phyloP scores from a whole-genome alignment of 2,888 invertebrate genomes.

The Amphipoea oculea region DNA sequence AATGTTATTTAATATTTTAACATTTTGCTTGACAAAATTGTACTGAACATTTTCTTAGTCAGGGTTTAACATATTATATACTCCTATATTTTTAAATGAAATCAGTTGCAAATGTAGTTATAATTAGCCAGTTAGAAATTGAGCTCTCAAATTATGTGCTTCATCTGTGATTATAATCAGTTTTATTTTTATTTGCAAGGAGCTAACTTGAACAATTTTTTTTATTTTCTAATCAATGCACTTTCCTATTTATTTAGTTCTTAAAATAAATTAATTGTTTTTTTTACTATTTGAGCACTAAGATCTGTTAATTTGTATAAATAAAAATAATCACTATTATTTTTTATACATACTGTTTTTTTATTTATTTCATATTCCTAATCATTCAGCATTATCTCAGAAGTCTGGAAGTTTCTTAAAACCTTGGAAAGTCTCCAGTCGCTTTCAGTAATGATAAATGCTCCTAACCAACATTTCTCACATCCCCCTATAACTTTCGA shows the following conservation, averaged over 20 bases:
- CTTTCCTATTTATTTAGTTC: slow-evolving; percentile 88
- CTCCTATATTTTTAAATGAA: slow-evolving; percentile 63
- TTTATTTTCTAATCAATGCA: slow-evolving; percentile 84
- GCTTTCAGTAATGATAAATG: neutral
- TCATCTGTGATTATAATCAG: slow-evolving; percentile 88
- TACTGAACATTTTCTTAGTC: slow-evolving; percentile 76
- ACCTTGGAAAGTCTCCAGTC: neutral
- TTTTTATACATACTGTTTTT: slow-evolving; percentile 73
- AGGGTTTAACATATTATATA: slow-evolving; percentile 68
- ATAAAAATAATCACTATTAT: slow-evolving; percentile 84
- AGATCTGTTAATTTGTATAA: slow-evolving; percentile 90
- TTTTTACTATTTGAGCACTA: slow-evolving; percentile 87
- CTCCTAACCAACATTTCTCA: neutral
- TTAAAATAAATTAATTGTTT: slow-evolving; percentile 86
- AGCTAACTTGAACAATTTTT: slow-evolving; percentile 86
- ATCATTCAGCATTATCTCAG: neutral
- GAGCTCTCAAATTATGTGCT: slow-evolving; percentile 86
- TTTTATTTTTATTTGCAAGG: slow-evolving; percentile 81
- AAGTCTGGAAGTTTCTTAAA: neutral
- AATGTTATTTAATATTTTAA: slow-evolving; percentile 76
- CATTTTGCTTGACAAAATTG: slow-evolving; percentile 75
- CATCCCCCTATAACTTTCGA: neutral
- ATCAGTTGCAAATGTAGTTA: slow-evolving; percentile 63
- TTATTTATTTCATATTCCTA: neutral
- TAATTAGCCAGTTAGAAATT: slow-evolving; percentile 69